Evolutionary conservation across 1,140 invertebrate genomes (phyloP), one percentile per base, ranked within the genome.

Genomic region (Pentalonia nigronervosa): DNA sequence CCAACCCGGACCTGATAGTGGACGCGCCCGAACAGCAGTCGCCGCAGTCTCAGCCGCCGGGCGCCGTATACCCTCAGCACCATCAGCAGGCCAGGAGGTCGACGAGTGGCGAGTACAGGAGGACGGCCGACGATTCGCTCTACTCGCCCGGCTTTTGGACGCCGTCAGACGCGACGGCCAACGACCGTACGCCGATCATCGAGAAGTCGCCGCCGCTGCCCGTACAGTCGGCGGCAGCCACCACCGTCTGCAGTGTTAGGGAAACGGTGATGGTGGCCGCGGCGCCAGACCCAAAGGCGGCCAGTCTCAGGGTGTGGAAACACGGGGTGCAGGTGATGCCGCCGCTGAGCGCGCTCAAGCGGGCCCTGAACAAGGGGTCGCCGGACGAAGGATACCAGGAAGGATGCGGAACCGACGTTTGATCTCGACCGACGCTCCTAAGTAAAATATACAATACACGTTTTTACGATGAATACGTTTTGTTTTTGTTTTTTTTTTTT

Each of bases 371-470:
- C 94, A 97, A 97, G 94, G 98, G 97, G 95, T 97, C 97, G 2
- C 97, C 97, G 34, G 98, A 98, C 94, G 98, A 98, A 95, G 97
- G 98, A 34, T 98, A 98, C 94, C 98, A 98, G 95, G 98, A 98
- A 95, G 98, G 98, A 94, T 98, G 98, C 95, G 98, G 98, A 83
- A 98, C 98, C 41, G 98, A 98, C 95, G 98, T 98, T 95, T 98
- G 96, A 96, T 93, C 81, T 53, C 81, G n/a, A 56, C 89, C 34
- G 89, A 67, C 50, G 53, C 91, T 53, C 30, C 89, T 50, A 87
- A 87, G 84, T 87, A 87, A 47, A 47, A 87, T 87, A 47, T 47
- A 45, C 23, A 50, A 8, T 34, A 56, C 20, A 36, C 34, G 47
- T 88, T 83, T 36, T 83, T 34, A 88, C 30, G 6, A 48, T 48